Evolutionary conservation across 2,113 vertebrate genomes (phyloP).

Genomic region (Pyxicephalus adspersus): DNA sequence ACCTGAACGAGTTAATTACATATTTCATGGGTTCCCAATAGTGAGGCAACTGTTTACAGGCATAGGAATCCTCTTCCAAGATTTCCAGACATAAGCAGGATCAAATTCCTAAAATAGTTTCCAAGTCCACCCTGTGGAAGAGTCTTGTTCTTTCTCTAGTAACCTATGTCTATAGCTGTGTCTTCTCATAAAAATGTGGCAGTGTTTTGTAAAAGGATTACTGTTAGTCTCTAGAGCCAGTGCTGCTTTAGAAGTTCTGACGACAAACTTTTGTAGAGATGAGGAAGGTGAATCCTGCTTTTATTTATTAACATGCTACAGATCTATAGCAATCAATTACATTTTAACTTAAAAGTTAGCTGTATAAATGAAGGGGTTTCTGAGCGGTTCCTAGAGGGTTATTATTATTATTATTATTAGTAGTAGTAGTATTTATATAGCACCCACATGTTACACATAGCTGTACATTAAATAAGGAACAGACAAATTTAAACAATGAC

Average conservation of each 20-base stretch:
- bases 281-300: not conserved
- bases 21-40: constrained; percentile 36
- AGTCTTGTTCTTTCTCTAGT: constrained; percentile 34
- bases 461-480: too few relatives aligned
- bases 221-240: constrained; percentile 7
- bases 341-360: too few relatives aligned
- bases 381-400: too few relatives aligned
- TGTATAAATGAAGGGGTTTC: too few relatives aligned
- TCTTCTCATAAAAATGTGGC: constrained; percentile 42
- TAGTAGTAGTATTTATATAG: too few relatives aligned
- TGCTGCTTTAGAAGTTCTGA: constrained; percentile 23
- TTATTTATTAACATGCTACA: too few relatives aligned
- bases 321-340: too few relatives aligned
- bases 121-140: constrained; percentile 55
- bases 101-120: constrained; percentile 55
- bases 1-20: constrained; percentile 33
- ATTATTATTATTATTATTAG: too few relatives aligned
- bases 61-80: constrained; percentile 46
- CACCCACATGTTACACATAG: too few relatives aligned
- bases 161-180: constrained; percentile 20
- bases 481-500: too few relatives aligned
- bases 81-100: constrained; percentile 55
- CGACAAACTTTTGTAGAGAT: not conserved
- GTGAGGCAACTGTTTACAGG: constrained; percentile 52
- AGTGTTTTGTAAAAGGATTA: constrained; percentile 16